Conservation (phyloP, 2,113 vertebrate species). For the Oryzias celebensis region DNA sequence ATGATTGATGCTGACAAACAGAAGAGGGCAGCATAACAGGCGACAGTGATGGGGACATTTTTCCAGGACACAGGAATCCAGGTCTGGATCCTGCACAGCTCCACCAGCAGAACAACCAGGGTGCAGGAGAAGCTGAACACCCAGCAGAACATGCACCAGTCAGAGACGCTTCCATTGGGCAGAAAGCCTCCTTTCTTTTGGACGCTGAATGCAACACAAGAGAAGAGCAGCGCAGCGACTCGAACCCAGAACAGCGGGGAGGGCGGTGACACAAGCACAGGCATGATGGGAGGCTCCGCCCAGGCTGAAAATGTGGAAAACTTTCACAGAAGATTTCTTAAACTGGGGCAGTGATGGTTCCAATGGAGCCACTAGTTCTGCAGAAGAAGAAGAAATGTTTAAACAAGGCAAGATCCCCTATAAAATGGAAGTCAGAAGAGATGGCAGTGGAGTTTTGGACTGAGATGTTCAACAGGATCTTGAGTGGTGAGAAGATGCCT, state of each 20-base stretch:
- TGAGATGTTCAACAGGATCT: too few relatives aligned
- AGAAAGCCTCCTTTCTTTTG: constrained; percentile 33
- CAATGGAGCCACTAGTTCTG: constrained; percentile 25
- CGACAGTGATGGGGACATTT: constrained; percentile 84
- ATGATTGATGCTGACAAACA: constrained; percentile 84
- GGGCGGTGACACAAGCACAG: constrained; percentile 56
- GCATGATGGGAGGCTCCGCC: constrained; percentile 61
- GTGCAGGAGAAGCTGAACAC: constrained; percentile 82
- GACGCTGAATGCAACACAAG: constrained; percentile 81
- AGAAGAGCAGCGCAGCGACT: constrained; percentile 76
- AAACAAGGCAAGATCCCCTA: not conserved
- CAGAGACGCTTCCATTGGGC: not conserved
- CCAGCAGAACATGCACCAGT: constrained; percentile 88
- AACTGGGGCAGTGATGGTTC: not conserved
- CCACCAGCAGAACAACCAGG: constrained; percentile 81
- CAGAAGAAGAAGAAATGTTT: not conserved
- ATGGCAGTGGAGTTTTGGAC: too few relatives aligned
- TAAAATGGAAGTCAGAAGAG: too few relatives aligned
- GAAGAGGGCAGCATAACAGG: constrained; percentile 81
- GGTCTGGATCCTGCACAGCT: constrained; percentile 72
- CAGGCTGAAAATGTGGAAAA: too few relatives aligned
- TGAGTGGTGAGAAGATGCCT: too few relatives aligned
- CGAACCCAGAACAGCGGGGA: constrained; percentile 79
- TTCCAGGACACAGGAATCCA: constrained; percentile 81
- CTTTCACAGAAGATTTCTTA: not conserved